phyloP scores from a whole-genome alignment of 2,888 invertebrate species.

The Octodonta nipae region DNA sequence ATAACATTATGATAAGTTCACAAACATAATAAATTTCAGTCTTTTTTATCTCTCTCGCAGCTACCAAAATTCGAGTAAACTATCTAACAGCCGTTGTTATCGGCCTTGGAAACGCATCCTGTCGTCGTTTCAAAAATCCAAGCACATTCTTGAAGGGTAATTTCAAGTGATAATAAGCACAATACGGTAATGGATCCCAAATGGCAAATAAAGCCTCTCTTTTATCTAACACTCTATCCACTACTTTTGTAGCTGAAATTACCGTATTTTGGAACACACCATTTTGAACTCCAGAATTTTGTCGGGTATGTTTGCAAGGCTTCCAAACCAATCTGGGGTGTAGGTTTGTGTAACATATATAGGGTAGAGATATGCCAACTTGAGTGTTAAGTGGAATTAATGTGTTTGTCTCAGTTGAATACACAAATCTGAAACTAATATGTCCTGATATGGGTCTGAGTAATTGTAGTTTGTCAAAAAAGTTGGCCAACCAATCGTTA shows the following conservation, averaged over 20 bases:
- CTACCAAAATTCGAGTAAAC: too few species aligned
- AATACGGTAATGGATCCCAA: slow-evolving; percentile 78
- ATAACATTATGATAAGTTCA: too few species aligned
- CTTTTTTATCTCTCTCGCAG: too few species aligned
- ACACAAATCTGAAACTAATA: slow-evolving; percentile 62
- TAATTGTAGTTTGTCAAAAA: slow-evolving; percentile 52
- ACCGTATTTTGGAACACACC: slow-evolving; percentile 48
- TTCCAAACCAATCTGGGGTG: slow-evolving; percentile 52
- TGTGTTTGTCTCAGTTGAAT: slow-evolving; percentile 43
- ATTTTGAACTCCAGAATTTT: slow-evolving; percentile 39
- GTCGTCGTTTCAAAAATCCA: slow-evolving; percentile 40
- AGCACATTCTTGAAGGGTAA: slow-evolving; percentile 50
- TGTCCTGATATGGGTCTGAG: slow-evolving; percentile 61
- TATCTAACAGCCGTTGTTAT: slow-evolving; percentile 32
- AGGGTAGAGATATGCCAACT: slow-evolving; percentile 67
- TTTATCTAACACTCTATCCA: slow-evolving; percentile 60
- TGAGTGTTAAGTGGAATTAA: slow-evolving; percentile 54
- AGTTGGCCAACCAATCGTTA: slow-evolving; percentile 57
- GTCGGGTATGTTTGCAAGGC: slow-evolving; percentile 46
- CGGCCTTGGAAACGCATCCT: slow-evolving; percentile 31
- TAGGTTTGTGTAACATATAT: slow-evolving; percentile 61
- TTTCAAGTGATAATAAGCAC: slow-evolving; percentile 73
- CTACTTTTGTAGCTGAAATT: slow-evolving; percentile 41
- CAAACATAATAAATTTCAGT: too few species aligned
- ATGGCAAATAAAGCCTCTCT: slow-evolving; percentile 67